Percentiles rank a stretch among this genome's conserved stretches.
Conservation (phyloP, 2,888 invertebrate genomes). For the Xanthia icteritia region DNA sequence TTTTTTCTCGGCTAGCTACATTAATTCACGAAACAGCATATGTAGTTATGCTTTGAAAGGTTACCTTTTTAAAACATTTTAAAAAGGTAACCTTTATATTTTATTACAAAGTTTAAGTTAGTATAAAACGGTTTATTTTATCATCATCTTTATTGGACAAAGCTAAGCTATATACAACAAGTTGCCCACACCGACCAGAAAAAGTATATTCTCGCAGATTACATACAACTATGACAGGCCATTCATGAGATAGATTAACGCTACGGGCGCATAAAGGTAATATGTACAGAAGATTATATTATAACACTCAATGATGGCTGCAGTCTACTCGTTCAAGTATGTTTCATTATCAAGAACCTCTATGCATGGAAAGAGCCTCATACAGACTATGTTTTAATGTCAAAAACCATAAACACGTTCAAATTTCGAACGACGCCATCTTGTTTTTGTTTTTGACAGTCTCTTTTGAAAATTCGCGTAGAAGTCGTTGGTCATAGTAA, state of each 20-base stretch:
- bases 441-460: neutral
- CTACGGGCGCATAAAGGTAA: slow-evolving; percentile 10
- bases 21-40: neutral
- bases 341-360: slow-evolving; percentile 17
- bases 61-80: neutral
- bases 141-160: slow-evolving; percentile 60
- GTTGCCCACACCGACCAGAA: slow-evolving; percentile 62
- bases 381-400: too few species aligned
- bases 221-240: slow-evolving; percentile 46
- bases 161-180: slow-evolving; percentile 67
- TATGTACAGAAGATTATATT: slow-evolving; percentile 55
- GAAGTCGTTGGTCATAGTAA: slow-evolving; percentile 20
- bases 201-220: slow-evolving; percentile 42
- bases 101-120: neutral
- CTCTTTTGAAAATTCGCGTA: neutral
- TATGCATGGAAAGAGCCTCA: too few species aligned
- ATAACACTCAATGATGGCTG: slow-evolving; percentile 31
- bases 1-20: neutral
- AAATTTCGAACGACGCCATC: slow-evolving; percentile 16
- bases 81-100: too few species aligned
- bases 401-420: slow-evolving; percentile 10
- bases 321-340: slow-evolving; percentile 37
- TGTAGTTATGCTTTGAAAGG: neutral
- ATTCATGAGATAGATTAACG: slow-evolving; percentile 50
- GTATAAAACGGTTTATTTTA: slow-evolving; percentile 20